Base-by-base conservation (phyloP, 2,888 invertebrate species). In the Tenthredo mesomela region DNA sequence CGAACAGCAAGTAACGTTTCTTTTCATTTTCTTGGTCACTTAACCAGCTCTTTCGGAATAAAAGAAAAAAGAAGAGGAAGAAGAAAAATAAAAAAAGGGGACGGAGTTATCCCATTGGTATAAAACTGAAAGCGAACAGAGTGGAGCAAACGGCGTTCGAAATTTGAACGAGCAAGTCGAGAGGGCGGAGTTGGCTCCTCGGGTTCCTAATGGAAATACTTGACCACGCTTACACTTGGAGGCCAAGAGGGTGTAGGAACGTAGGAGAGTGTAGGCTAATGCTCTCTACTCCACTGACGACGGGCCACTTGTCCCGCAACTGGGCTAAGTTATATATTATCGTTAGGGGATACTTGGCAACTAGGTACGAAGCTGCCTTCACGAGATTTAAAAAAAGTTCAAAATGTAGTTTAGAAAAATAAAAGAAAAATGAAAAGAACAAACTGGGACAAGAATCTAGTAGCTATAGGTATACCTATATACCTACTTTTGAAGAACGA, bases 261-360 rank as follows among this genome's bases (percentile, higher is more conserved):
- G 61, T 80, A n/a, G 80, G 61, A 58, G 80, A 80, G 82, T 82
- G 70, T 82, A 82, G 82, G 82, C 82, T 82, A 82, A 82, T 82
- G 82, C 70, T 82, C 82, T 67, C 82, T 47, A 70, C 82, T 82
- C 82, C 18, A 70, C 40, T 61, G 43, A 82, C 82, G 21, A 70
- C 82, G 82, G 65, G 82, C 82, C 82, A 82, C 82, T 82, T 82
- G 82, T 82, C 82, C 82, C 82, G 7, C 47, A 67, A 82, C 82
- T 54, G 82, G 67, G 82, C 67, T 47, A 80, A 82, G 82, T 82
- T 29, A 82, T 82, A 82, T 82, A 70, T 82, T 82, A 82, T 82
- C 82, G 82, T 82, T 82, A 47, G 67, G 29, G 82, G 67, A 82
- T 47, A 40, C 82, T 70, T 25, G 67, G 47, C 82, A 40, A 29